phyloP scores from a whole-genome alignment of 2,888 invertebrate genomes.

The Netelia virgata region DNA sequence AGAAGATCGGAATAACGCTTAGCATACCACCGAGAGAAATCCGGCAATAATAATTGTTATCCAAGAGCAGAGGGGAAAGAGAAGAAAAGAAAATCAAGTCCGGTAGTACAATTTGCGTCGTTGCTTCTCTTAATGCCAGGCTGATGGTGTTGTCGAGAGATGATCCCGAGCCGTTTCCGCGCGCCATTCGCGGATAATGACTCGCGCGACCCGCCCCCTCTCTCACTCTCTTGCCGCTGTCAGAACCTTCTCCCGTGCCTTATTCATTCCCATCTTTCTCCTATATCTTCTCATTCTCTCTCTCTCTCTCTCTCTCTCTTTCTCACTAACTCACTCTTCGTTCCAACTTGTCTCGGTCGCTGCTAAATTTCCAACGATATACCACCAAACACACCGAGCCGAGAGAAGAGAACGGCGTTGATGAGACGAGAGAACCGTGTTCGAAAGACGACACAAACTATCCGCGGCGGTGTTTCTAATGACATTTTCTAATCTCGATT shows the following conservation, averaged over 20 bases:
- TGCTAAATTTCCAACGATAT: slow-evolving; percentile 56
- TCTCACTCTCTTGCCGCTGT: slow-evolving; percentile 1
- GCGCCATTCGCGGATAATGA: slow-evolving; percentile 67
- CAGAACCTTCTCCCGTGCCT: slow-evolving; percentile 36
- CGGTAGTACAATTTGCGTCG: slow-evolving; percentile 56
- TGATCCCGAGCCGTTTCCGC: slow-evolving; percentile 60
- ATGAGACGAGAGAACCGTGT: slow-evolving; percentile 59
- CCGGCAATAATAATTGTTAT: slow-evolving; percentile 67
- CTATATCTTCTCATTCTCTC: neutral
- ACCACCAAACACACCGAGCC: slow-evolving; percentile 1
- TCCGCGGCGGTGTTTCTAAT: slow-evolving; percentile 72
- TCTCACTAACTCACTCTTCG: neutral
- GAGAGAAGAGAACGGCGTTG: slow-evolving; percentile 37
- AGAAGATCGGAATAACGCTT: slow-evolving; percentile 8
- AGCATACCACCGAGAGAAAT: slow-evolving; percentile 61
- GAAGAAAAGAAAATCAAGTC: slow-evolving; percentile 54
- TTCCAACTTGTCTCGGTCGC: slow-evolving; percentile 36
- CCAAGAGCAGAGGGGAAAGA: slow-evolving; percentile 5
- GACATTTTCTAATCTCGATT: slow-evolving; percentile 82
- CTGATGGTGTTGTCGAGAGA: slow-evolving; percentile 42
- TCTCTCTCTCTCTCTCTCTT: slow-evolving; percentile 25
- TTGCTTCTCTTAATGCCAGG: slow-evolving; percentile 46
- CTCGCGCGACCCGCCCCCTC: slow-evolving; percentile 62
- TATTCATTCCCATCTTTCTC: slow-evolving; percentile 38
- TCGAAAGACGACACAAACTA: slow-evolving; percentile 31